phyloP scores from a whole-genome alignment of 2,888 invertebrate species.

The Epistrophella euchroma region DNA sequence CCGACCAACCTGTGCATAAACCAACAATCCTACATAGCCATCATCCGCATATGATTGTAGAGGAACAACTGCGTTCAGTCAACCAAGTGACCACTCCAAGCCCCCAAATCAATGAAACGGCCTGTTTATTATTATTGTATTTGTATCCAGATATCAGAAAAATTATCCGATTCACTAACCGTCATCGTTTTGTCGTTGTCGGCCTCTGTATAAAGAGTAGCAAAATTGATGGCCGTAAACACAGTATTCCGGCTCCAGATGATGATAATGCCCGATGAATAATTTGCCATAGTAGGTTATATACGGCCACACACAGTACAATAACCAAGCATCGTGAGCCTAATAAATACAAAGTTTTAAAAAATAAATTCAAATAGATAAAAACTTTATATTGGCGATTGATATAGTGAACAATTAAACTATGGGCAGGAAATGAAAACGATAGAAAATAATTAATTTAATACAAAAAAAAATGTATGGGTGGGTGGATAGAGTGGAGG shows the following conservation, averaged over 20 bases:
- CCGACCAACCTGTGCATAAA: slow-evolving; percentile 1
- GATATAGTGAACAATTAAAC: slow-evolving; percentile 47
- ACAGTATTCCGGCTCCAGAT: slow-evolving; percentile 60
- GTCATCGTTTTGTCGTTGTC: slow-evolving; percentile 37
- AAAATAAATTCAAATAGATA: slow-evolving; percentile 65
- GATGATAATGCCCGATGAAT: slow-evolving; percentile 73
- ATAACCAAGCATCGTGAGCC: slow-evolving; percentile 3
- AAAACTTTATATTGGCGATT: slow-evolving; percentile 11
- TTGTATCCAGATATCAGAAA: slow-evolving; percentile 68
- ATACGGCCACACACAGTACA: slow-evolving; percentile 56
- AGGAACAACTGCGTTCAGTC: slow-evolving; percentile 52
- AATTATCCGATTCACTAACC: slow-evolving; percentile 74
- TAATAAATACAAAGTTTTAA: slow-evolving; percentile 69
- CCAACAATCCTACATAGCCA: background rate
- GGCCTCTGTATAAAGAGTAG: background rate
- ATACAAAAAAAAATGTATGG: slow-evolving; percentile 57
- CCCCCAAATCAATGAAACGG: slow-evolving; percentile 66
- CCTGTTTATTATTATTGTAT: slow-evolving; percentile 68
- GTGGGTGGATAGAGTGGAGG: slow-evolving; percentile 41
- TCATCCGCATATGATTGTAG: too few species aligned
- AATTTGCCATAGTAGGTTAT: slow-evolving; percentile 72
- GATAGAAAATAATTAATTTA: slow-evolving; percentile 76
- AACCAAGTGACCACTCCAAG: slow-evolving; percentile 74
- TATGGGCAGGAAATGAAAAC: slow-evolving; percentile 70
- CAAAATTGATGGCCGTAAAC: slow-evolving; percentile 45